Evolutionary conservation across 2,113 vertebrate species (phyloP).

Genomic region (Anhinga anhinga): DNA sequence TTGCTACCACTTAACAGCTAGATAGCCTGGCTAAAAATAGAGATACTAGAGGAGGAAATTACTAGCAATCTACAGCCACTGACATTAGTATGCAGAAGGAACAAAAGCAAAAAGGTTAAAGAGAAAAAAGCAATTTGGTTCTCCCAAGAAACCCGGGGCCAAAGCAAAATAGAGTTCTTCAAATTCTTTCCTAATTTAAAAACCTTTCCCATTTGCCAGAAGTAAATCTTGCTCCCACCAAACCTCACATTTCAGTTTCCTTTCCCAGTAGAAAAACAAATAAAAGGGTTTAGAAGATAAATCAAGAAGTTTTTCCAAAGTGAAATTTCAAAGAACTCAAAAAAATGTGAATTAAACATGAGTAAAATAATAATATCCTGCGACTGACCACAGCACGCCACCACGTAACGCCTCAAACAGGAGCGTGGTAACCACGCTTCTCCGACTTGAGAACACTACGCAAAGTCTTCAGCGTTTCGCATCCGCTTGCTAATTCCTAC

Average conservation of each 20-base stretch:
- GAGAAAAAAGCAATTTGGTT: neutral
- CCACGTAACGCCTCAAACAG: rapidly evolving
- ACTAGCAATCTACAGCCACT: neutral
- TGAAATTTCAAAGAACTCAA: neutral
- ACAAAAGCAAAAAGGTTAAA: neutral
- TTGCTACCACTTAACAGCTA: neutral
- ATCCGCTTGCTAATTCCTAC: too few species aligned
- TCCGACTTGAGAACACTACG: rapidly evolving
- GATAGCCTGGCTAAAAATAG: neutral
- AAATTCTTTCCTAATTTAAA: neutral
- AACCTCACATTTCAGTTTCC: neutral
- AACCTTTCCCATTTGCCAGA: neutral
- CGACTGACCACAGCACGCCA: neutral
- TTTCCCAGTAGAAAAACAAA: neutral
- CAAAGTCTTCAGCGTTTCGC: too few species aligned
- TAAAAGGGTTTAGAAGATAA: neutral
- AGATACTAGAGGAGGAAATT: neutral
- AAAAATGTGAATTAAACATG: rapidly evolving
- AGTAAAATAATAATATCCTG: neutral
- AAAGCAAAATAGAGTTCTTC: neutral
- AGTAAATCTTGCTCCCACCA: neutral
- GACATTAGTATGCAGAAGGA: neutral
- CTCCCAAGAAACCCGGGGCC: neutral
- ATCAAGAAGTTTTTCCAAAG: neutral
- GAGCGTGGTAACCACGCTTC: neutral